Evolutionary conservation across 2,797 vertebrate species (phyloP).

Genomic region (Cebuella pygmaea): DNA sequence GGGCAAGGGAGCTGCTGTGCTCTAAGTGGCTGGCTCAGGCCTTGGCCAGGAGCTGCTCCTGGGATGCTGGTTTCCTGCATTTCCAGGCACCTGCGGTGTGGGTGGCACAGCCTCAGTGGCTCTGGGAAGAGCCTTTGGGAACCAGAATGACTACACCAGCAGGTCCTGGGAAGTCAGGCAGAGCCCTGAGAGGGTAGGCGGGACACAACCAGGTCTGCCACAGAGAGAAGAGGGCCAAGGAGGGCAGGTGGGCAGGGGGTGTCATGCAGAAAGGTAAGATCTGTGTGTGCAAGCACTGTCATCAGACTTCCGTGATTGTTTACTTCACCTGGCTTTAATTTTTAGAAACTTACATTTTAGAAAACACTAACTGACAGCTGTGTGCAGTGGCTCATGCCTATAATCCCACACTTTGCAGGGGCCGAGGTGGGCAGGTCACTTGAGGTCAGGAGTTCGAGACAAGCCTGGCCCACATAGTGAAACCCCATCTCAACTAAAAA

Average conservation of each 20-base stretch:
- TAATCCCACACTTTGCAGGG: no score
- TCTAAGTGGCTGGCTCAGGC: background rate
- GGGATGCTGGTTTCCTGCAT: no score
- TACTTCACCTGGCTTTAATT: background rate
- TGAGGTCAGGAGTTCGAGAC: no score
- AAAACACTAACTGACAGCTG: no score
- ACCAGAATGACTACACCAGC: no score
- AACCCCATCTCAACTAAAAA: no score
- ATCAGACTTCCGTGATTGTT: background rate
- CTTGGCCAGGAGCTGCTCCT: background rate
- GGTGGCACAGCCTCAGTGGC: accelerated
- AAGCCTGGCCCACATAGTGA: no score
- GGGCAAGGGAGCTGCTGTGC: no score
- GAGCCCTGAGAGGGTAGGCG: accelerated
- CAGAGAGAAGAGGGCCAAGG: background rate
- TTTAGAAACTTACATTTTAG: background rate
- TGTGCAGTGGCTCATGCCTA: no score
- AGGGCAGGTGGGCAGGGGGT: background rate
- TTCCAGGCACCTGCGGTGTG: background rate
- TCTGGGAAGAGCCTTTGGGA: background rate
- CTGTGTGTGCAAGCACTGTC: background rate
- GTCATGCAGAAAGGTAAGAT: background rate
- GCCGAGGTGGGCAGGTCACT: accelerated
- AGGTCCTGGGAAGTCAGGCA: background rate
- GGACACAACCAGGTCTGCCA: background rate